Percentiles rank a stretch among this genome's conserved stretches.
These are phyloP conservation scores for Sussaba pulchella DNA, from an alignment of 2,888 invertebrate genomes.

Conservation along the genomic window DNA sequence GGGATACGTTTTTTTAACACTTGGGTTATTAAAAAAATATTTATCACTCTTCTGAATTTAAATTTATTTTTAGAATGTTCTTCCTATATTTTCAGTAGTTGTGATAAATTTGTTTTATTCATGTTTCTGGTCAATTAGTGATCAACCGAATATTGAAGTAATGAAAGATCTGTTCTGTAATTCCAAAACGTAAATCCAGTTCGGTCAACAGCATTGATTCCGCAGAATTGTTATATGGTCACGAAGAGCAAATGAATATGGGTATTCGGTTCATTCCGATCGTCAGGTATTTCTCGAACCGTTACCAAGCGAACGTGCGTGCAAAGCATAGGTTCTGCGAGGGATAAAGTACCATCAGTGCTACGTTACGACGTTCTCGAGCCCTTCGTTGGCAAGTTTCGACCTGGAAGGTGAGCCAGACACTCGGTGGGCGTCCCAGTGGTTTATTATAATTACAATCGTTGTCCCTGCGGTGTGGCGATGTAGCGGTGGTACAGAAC, in stretches of 20 bases:
- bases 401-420: constrained; percentile 28
- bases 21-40: too few relatives aligned
- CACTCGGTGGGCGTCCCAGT: constrained; percentile 71
- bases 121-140: too few relatives aligned
- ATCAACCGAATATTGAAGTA: too few relatives aligned
- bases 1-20: too few relatives aligned
- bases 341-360: constrained; percentile 5
- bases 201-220: background rate
- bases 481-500: constrained; percentile 45
- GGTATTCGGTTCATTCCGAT: background rate
- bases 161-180: too few relatives aligned
- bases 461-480: constrained; percentile 75
- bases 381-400: constrained; percentile 19
- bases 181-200: too few relatives aligned
- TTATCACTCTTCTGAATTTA: too few relatives aligned
- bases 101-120: too few relatives aligned
- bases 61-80: too few relatives aligned
- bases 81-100: too few relatives aligned
- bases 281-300: background rate
- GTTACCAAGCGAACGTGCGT: constrained; percentile 10
- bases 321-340: background rate
- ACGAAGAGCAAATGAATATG: background rate
- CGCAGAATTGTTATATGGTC: background rate
- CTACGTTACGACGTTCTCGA: background rate
- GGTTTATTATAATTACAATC: constrained; percentile 79